phyloP scores from a whole-genome alignment of 2,797 vertebrate species.

The Euthynnus affinis region DNA sequence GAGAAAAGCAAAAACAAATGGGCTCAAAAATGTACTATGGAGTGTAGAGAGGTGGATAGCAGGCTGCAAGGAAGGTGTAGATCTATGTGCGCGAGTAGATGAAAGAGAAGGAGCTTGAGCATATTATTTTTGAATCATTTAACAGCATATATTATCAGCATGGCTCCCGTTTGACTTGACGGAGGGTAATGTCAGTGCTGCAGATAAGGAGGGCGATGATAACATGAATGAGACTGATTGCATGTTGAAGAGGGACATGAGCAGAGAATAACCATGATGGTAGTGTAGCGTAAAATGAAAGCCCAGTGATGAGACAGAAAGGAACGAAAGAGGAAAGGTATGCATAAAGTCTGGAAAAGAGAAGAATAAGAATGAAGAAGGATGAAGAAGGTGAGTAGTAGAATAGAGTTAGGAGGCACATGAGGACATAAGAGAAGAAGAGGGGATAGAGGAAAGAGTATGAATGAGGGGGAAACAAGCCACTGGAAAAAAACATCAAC shows the following conservation, averaged over 20 bases:
- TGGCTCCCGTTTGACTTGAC: conserved; percentile 42
- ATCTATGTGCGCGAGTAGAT: not conserved
- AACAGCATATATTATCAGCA: conserved; percentile 47
- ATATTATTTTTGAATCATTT: conserved; percentile 66
- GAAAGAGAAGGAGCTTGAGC: not conserved
- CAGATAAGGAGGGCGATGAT: conserved; percentile 46
- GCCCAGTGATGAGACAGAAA: not conserved
- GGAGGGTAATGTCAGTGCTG: conserved; percentile 32
- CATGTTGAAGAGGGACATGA: conserved; percentile 28
- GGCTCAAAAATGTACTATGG: too few relatives aligned
- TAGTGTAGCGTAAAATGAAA: conserved; percentile 38
- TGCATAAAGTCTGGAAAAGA: not conserved
- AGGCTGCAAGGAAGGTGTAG: not conserved
- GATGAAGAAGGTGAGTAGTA: too few relatives aligned
- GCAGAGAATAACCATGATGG: conserved; percentile 25
- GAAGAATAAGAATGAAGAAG: not conserved
- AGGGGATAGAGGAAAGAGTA: too few relatives aligned
- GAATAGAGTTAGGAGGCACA: too few relatives aligned
- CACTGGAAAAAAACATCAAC: too few relatives aligned
- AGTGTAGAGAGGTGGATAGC: not conserved
- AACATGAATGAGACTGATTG: conserved; percentile 46
- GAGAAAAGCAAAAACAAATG: too few relatives aligned
- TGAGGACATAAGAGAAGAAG: too few relatives aligned
- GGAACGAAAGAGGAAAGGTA: not conserved
- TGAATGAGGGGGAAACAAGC: too few relatives aligned